Base-by-base conservation (phyloP, 2,113 vertebrate species). In the Galeopterus variegatus region DNA sequence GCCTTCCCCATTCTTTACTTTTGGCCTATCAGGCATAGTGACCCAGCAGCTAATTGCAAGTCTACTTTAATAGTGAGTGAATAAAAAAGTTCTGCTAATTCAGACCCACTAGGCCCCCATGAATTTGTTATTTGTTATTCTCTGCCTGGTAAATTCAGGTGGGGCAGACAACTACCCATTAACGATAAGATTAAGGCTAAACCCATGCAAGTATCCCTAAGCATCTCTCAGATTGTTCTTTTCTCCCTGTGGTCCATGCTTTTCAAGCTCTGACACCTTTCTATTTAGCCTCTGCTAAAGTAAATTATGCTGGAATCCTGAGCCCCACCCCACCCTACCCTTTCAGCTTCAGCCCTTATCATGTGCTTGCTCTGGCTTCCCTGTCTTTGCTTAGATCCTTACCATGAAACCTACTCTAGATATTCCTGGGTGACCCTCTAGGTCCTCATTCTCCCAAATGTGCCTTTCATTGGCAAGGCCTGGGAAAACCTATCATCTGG, bases 341-440 rank as follows among this genome's bases (percentile, higher is more conserved):
- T 52, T 62, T 86, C 60, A 89, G 92, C 90, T n/a, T 88, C 72
- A 83, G 73, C 54, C 76, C 19, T 17, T 31, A 19, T n/a, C 84
- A 75, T 92, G 64, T 94, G 97, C 97, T 98, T 97, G 97, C 96
- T 95, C 65, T 96, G 96, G 96, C 96, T 97, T 87, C 65, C 62
- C 64, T 86, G 90, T 96, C 88, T 97, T 94, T 76, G 97, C 95
- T 97, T 88, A 85, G 87, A 88, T 90, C 83, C 88, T 95, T 19
- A 65, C 87, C 92, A 80, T 95, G 84, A 94, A 91, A 81, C 80
- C 56, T 56, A 81, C 19, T 86, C 67, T 85, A 77, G 82, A 36
- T 67, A 48, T 60, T 89, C 62, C 77, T 75, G 36, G n/a, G 67
- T 77, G 82, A n/a, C 77, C 19, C 77, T 93, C 48, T 84, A 50